Conservation (phyloP, 2,888 invertebrate species). For the Fabriciana adippe region DNA sequence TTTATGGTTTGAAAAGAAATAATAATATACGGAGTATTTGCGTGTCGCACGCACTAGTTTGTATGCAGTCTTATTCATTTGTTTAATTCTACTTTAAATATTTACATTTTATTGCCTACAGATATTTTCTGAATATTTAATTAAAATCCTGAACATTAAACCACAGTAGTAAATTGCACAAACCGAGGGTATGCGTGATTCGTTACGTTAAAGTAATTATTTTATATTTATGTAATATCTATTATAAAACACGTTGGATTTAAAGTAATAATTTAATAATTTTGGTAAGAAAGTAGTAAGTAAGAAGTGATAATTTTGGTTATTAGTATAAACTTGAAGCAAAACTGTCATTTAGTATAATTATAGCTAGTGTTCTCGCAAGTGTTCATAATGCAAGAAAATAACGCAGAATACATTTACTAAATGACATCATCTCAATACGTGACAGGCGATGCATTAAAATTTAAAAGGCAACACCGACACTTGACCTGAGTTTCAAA, state of each 20-base stretch:
- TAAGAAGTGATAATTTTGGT: no score
- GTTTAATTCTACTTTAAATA: constrained; percentile 22
- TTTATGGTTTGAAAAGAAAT: constrained; percentile 25
- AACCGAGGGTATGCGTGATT: no score
- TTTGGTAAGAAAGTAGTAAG: no score
- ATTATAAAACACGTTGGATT: no score
- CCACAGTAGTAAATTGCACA: no score
- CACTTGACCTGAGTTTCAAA: constrained; percentile 28
- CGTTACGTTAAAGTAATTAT: no score
- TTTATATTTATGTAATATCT: no score
- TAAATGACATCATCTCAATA: constrained; percentile 27
- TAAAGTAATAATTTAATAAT: no score
- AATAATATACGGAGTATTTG: constrained; percentile 28
- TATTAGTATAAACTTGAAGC: no score
- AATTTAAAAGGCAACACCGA: constrained; percentile 23
- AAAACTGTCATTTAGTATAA: no score
- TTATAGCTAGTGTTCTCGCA: neutral
- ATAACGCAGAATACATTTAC: constrained; percentile 7
- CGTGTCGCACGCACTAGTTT: constrained; percentile 33
- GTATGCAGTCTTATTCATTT: constrained; percentile 22
- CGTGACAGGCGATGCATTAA: constrained; percentile 27
- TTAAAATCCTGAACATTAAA: no score
- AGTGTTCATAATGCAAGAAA: neutral
- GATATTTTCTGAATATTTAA: no score
- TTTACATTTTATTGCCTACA: constrained; percentile 13